Evolutionary conservation across 64 coral and sea anemone genomes (phyloP).

Genomic region (Platygyra sinensis): DNA sequence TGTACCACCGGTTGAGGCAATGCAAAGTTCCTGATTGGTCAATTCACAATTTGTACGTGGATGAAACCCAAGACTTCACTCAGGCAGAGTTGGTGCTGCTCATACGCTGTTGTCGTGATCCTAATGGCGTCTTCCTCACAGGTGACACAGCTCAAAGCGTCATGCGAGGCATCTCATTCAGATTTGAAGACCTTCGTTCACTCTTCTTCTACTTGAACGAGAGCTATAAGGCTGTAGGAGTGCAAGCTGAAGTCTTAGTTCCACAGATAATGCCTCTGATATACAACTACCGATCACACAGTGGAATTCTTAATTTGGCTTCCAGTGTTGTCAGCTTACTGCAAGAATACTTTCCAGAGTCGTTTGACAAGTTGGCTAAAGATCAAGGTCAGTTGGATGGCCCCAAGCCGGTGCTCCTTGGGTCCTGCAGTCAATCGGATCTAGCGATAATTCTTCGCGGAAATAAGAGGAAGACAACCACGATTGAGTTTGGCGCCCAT

Average conservation of each 20-base stretch:
- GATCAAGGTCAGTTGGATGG: conserved; percentile 90
- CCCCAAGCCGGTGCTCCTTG: conserved; percentile 63
- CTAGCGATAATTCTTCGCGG: conserved; percentile 58
- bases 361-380: conserved; percentile 76
- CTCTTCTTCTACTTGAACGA: conserved; percentile 66
- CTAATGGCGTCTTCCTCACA: conserved; percentile 86
- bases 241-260: conserved; percentile 43
- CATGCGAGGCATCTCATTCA: conserved; percentile 88
- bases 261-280: conserved; percentile 67
- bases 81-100: conserved; percentile 82
- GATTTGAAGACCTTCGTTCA: conserved; percentile 84
- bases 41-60: conserved; percentile 84
- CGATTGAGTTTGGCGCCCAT: conserved; percentile 74
- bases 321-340: conserved; percentile 75
- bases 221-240: not conserved
- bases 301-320: conserved; percentile 76
- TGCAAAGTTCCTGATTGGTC: conserved; percentile 66
- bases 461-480: conserved; percentile 53
- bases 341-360: conserved; percentile 83
- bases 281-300: conserved; percentile 87
- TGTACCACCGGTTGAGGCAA: conserved; percentile 61
- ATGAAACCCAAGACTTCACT: conserved; percentile 97
- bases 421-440: conserved; percentile 50
- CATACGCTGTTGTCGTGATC: conserved; percentile 80
- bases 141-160: conserved; percentile 91